phyloP scores from a whole-genome alignment of 2,888 invertebrate species.

The Plagodis pulveraria region DNA sequence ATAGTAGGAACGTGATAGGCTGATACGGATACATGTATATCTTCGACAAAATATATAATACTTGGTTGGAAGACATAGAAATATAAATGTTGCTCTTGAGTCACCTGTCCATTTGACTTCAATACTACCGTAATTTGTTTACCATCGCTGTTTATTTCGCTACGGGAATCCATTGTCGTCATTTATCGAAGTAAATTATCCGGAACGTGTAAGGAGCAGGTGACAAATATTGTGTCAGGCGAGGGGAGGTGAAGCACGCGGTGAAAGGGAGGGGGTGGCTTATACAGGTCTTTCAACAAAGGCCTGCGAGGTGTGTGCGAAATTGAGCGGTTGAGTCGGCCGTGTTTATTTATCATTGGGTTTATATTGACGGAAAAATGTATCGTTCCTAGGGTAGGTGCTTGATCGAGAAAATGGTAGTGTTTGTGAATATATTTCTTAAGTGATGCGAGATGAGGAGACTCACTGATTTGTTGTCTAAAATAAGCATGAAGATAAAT shows the following conservation, averaged over 20 bases:
- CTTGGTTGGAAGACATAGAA: too few species aligned
- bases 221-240: constrained; percentile 38
- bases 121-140: too few species aligned
- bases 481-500: too few species aligned
- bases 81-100: too few species aligned
- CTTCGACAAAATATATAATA: too few species aligned
- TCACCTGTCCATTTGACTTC: too few species aligned
- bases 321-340: constrained; percentile 30
- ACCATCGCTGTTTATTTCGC: not conserved
- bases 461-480: constrained; percentile 3
- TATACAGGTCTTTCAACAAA: constrained; percentile 27
- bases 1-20: too few species aligned
- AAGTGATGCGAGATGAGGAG: too few species aligned
- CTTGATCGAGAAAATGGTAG: constrained; percentile 11
- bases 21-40: too few species aligned
- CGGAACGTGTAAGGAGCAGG: constrained; percentile 41
- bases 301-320: constrained; percentile 28
- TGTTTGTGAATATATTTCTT: constrained; percentile 17
- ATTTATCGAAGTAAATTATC: constrained; percentile 42
- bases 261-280: constrained; percentile 13
- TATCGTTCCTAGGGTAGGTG: constrained; percentile 14
- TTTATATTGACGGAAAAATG: constrained; percentile 27
- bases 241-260: constrained; percentile 7
- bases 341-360: constrained; percentile 29
- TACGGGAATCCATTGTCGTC: constrained; percentile 33